phyloP scores from a whole-genome alignment of 1,140 invertebrate species.

The Ceratosolen solmsi region DNA sequence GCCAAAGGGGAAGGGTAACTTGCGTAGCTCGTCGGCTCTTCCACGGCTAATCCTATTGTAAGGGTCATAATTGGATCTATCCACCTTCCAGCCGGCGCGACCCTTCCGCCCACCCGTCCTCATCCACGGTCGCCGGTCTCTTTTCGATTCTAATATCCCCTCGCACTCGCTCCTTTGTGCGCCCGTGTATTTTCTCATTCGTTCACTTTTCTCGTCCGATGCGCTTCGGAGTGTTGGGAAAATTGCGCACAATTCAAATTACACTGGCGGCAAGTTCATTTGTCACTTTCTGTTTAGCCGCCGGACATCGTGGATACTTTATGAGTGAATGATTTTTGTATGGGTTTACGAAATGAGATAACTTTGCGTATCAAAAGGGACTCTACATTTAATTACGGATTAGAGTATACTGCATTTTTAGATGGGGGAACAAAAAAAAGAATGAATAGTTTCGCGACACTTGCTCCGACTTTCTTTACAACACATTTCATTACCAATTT shows the following conservation, averaged over 20 bases:
- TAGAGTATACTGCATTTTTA: not conserved
- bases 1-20: not conserved
- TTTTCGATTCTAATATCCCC: conserved; percentile 21
- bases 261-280: conserved; percentile 32
- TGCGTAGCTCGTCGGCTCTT: conserved; percentile 13
- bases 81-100: conserved; percentile 31
- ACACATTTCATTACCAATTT: too few species aligned
- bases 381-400: not conserved
- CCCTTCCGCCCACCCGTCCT: conserved; percentile 1
- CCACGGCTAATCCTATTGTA: conserved; percentile 49
- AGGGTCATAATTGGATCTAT: conserved; percentile 53
- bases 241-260: conserved; percentile 40
- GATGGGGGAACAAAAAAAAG: not conserved
- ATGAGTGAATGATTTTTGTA: conserved; percentile 34
- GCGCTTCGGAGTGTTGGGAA: not conserved
- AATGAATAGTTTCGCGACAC: too few species aligned
- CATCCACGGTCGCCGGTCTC: not conserved
- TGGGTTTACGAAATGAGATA: conserved; percentile 12
- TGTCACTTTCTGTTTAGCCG: conserved; percentile 33
- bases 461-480: too few species aligned
- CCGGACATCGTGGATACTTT: not conserved
- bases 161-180: not conserved
- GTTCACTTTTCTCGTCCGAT: conserved; percentile 41
- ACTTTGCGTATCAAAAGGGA: not conserved
- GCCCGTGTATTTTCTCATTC: not conserved